phyloP scores from a whole-genome alignment of 92 coral and sea anemone species.

The Bergia puertoricense region DNA sequence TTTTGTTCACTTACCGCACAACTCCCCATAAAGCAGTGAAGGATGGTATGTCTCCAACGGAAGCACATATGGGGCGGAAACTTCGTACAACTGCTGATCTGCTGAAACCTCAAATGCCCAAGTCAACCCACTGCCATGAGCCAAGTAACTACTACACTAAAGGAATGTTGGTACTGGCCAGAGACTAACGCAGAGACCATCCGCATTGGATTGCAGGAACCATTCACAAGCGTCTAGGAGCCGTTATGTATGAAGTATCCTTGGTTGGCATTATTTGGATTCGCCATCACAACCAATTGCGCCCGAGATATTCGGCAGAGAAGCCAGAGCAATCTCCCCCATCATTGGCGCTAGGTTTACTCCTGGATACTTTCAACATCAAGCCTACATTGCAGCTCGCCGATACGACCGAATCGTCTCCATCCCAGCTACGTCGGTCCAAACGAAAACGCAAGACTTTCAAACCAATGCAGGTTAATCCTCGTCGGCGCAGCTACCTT shows the following conservation, averaged over 20 bases:
- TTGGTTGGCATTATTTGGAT: not conserved
- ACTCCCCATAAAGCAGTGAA: not conserved
- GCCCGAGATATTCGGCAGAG: not conserved
- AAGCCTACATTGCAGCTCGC: not conserved
- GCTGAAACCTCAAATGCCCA: not conserved
- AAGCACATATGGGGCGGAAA: not conserved
- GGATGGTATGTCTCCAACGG: not conserved
- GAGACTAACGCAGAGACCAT: not conserved
- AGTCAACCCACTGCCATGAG: not conserved
- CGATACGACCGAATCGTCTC: not conserved
- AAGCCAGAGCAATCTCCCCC: not conserved
- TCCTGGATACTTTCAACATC: not conserved
- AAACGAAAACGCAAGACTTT: not conserved
- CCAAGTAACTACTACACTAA: not conserved
- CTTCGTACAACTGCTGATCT: not conserved
- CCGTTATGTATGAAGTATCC: not conserved
- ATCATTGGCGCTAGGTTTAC: not conserved
- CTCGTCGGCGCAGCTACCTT: too few relatives aligned
- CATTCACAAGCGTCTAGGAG: not conserved
- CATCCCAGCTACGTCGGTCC: not conserved
- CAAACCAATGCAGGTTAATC: too few relatives aligned
- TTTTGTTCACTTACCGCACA: not conserved
- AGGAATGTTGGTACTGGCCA: not conserved
- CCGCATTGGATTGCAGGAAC: not conserved
- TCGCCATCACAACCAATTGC: not conserved